Conservation (phyloP, 2,888 invertebrate genomes). For the Conops quadrifasciatus region DNA sequence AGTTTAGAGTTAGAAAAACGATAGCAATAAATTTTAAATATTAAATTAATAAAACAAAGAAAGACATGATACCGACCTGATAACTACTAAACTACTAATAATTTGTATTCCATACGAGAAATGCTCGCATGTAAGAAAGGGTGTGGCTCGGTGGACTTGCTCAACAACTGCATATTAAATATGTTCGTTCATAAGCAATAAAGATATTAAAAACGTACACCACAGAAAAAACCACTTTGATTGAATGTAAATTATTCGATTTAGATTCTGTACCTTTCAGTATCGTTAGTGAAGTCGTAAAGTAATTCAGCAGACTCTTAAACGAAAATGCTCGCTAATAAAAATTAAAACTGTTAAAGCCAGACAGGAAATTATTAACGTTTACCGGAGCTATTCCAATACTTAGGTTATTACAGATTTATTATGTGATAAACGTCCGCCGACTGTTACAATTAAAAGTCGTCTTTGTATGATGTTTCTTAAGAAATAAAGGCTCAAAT, state of each 20-base stretch:
- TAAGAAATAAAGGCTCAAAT: too few species aligned
- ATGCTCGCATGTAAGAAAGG: background rate
- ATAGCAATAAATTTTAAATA: background rate
- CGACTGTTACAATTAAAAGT: background rate
- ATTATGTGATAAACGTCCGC: slow-evolving; percentile 12
- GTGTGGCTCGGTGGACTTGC: slow-evolving; percentile 21
- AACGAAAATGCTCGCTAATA: background rate
- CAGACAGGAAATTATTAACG: background rate
- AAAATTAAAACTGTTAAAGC: background rate
- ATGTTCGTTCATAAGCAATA: slow-evolving; percentile 18
- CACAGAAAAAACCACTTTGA: background rate
- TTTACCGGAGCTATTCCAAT: background rate
- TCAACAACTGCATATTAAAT: slow-evolving; percentile 21
- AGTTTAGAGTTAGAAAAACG: too few species aligned
- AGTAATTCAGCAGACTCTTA: background rate
- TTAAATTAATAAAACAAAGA: background rate
- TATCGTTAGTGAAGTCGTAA: background rate
- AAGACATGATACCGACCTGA: background rate
- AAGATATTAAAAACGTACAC: slow-evolving; percentile 26
- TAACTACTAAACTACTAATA: background rate
- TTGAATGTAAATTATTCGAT: slow-evolving; percentile 5
- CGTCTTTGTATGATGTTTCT: too few species aligned
- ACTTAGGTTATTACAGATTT: slow-evolving; percentile 4
- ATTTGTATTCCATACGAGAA: background rate
- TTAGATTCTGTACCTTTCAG: background rate